Percentiles rank a stretch among this genome's conserved stretches.
phyloP scores from a whole-genome alignment of 2,888 invertebrate genomes.

The Zaprionus obscuricornis region DNA sequence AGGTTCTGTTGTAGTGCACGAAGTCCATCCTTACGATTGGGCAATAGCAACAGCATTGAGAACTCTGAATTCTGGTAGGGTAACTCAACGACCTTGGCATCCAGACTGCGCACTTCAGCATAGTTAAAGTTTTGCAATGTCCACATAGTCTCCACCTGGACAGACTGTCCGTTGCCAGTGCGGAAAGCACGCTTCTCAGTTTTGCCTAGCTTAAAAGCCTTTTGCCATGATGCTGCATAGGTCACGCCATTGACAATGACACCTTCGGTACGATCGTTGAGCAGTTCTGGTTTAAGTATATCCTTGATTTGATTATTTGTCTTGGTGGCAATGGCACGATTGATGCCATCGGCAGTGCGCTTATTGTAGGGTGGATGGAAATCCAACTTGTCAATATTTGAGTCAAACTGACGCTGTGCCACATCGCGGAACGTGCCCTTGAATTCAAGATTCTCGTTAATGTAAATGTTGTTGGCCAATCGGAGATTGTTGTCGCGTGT shows the following conservation, averaged over 20 bases:
- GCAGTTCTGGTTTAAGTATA: constrained; percentile 86
- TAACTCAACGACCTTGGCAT: constrained; percentile 88
- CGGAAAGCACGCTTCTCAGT: constrained; percentile 71
- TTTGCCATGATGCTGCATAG: constrained; percentile 76
- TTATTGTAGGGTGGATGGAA: constrained; percentile 85
- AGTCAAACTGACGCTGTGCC: constrained; percentile 87
- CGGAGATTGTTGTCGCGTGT: constrained; percentile 81
- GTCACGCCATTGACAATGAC: constrained; percentile 77
- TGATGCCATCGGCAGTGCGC: constrained; percentile 87
- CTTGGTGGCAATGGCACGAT: constrained; percentile 90
- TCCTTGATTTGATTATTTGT: constrained; percentile 93
- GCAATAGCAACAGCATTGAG: constrained; percentile 90
- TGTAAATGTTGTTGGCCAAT: constrained; percentile 90
- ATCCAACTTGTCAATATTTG: constrained; percentile 87
- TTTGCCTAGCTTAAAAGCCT: constrained; percentile 74
- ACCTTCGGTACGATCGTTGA: constrained; percentile 79
- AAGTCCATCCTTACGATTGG: constrained; percentile 88
- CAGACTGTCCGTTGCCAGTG: constrained; percentile 64
- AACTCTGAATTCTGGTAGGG: constrained; percentile 88
- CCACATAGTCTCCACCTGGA: constrained; percentile 81
- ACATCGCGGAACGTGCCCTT: constrained; percentile 85
- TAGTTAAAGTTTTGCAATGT: constrained; percentile 82
- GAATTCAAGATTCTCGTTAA: constrained; percentile 86
- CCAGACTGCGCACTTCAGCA: constrained; percentile 83
- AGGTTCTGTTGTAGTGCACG: constrained; percentile 86